Base-by-base conservation (phyloP, 2,797 vertebrate species). In the Craterocephalus amniculus region DNA sequence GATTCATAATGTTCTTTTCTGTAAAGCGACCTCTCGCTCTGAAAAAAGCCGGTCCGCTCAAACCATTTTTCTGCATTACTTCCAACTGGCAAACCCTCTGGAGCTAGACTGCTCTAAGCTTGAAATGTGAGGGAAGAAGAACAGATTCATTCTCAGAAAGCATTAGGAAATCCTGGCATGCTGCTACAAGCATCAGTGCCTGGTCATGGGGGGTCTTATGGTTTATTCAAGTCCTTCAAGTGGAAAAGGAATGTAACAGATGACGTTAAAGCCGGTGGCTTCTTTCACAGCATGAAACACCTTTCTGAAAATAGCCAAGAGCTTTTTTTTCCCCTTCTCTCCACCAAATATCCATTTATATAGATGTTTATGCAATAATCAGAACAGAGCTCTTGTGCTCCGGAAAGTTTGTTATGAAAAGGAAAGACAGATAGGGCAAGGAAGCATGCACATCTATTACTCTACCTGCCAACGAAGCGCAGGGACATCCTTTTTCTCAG, bases 341-440 rank as follows among this genome's bases (percentile, higher is more conserved):
- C n/a, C 67, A 55, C 62, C 61, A 80, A 80, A 84, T 67, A 73
- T 68, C 75, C 56, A 48, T 62, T 89, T 67, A 63, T 79, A 60
- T 89, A 93, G 93, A 92, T 91, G 81, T 90, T 92, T 91, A 85
- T 63, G 68, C 69, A 74, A 76, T 83, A 83, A 81, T 87, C 85
- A 76, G 57, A 67, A 56, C 26, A 61, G 56, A 43, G 48, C 56
- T 54, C 67, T 27, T 27, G 20, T 14, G 63, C 29, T 58, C 11
- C 22, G 2, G 67, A 69, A 32, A 22, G 1, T 20, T 65, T 74
- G 75, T 83, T 83, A 82, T 35, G 10, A 80, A 79, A 57, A 72
- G 43, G 9, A 67, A 69, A 66, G 27, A 72, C 6, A 11, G 54
- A 76, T 59, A 38, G 40, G 10, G 32, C 1, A n/a, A 61, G 7